A percentile compares a stretch with the other conserved stretches of the same genome.
phyloP scores from a whole-genome alignment of 2,888 invertebrate genomes.

The Yponomeuta cagnagella region DNA sequence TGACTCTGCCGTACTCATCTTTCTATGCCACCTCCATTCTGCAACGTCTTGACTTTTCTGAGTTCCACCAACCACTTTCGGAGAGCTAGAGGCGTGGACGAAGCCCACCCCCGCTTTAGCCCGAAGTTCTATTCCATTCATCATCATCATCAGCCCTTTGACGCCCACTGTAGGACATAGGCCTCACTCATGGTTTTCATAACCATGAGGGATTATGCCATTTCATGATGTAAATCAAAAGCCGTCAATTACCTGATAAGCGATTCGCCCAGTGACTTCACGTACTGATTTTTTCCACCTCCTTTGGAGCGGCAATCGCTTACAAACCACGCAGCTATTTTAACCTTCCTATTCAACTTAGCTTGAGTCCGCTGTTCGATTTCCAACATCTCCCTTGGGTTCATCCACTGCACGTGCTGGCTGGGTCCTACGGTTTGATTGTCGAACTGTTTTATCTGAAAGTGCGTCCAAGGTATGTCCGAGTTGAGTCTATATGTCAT shows the following conservation, averaged over 20 bases:
- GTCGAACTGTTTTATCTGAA: constrained; percentile 39
- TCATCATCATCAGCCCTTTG: no score
- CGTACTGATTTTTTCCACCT: not conserved
- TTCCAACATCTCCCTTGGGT: constrained; percentile 20
- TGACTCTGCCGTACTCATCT: no score
- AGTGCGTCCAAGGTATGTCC: constrained; percentile 52
- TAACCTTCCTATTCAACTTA: constrained; percentile 43
- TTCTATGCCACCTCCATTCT: no score
- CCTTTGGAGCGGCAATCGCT: constrained; percentile 39
- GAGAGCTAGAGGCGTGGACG: no score
- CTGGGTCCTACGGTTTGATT: constrained; percentile 50
- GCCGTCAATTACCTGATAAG: constrained; percentile 24
- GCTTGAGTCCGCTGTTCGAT: constrained; percentile 31
- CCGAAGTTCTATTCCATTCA: no score
- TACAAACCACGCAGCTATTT: constrained; percentile 63
- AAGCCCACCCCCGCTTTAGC: no score
- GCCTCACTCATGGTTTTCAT: no score
- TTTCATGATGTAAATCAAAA: not conserved
- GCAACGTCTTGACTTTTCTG: no score
- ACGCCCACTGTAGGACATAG: no score
- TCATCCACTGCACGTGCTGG: constrained; percentile 36
- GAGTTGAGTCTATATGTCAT: constrained; percentile 59
- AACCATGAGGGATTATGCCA: no score
- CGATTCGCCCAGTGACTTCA: no score
- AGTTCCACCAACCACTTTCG: no score